These are phyloP conservation scores for Ranitomeya variabilis DNA, from an alignment of 2,113 vertebrate genomes.

Conservation along the genomic window DNA sequence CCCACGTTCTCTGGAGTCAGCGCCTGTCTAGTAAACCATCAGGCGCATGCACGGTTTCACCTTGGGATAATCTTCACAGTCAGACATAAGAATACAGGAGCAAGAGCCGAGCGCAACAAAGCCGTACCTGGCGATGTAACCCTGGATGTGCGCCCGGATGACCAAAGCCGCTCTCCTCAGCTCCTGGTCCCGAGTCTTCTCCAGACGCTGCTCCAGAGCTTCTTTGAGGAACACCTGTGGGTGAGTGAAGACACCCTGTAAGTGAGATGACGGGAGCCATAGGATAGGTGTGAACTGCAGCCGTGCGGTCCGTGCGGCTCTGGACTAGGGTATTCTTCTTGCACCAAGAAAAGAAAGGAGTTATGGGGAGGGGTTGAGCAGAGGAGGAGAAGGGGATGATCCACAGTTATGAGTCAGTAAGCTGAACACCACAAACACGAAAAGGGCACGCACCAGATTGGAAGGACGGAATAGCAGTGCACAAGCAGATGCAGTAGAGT, in stretches of 20 bases:
- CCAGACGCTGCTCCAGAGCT: conserved; percentile 91
- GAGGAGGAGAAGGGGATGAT: conserved; percentile 21
- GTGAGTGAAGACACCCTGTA: conserved; percentile 60
- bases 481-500: not conserved
- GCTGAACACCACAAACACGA: not conserved
- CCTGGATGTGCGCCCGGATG: conserved; percentile 90
- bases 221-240: conserved; percentile 93
- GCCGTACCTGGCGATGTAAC: conserved; percentile 90
- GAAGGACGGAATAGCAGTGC: not conserved
- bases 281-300: not conserved
- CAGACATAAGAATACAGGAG: not conserved
- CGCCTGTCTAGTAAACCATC: not conserved
- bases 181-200: conserved; percentile 86
- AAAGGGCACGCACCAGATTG: not conserved
- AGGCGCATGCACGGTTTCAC: not conserved
- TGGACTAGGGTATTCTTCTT: not conserved
- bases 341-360: not conserved
- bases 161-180: conserved; percentile 85
- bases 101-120: conserved; percentile 57
- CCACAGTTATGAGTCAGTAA: not conserved
- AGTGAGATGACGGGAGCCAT: conserved; percentile 25
- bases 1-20: not conserved
- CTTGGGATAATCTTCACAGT: not conserved
- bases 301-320: not conserved
- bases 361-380: conserved; percentile 20